Conservation (phyloP, 2,113 vertebrate species). For the Lophotis ruficrista region DNA sequence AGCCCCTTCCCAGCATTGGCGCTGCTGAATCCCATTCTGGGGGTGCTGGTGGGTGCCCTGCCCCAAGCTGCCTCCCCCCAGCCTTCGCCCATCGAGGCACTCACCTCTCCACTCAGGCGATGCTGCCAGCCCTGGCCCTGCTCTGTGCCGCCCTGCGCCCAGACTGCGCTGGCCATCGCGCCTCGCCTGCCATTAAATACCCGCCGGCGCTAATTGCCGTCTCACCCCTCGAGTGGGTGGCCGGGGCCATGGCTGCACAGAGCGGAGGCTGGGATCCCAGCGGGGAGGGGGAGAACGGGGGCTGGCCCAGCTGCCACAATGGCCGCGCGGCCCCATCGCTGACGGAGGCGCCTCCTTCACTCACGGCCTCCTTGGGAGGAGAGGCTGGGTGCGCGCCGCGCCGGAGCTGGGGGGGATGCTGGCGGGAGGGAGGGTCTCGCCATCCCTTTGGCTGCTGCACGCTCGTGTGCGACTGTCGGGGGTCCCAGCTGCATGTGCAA, state of each 20-base stretch:
- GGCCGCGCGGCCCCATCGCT: fast-evolving
- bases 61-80: neutral
- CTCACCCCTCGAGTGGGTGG: neutral
- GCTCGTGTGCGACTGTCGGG: fast-evolving
- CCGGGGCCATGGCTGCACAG: neutral
- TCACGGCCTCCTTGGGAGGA: neutral
- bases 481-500: fast-evolving
- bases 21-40: fast-evolving
- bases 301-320: neutral
- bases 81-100: neutral
- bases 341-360: neutral
- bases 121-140: neutral
- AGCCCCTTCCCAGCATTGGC: neutral
- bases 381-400: neutral
- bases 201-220: neutral
- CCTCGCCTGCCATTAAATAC: constrained; percentile 42
- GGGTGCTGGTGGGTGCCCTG: neutral
- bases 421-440: neutral
- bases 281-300: neutral
- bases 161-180: neutral
- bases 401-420: neutral
- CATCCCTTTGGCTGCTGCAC: too few species aligned
- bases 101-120: neutral
- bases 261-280: constrained; percentile 66
- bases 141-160: neutral